Evolutionary conservation across 2,797 vertebrate genomes (phyloP).

Genomic region (Triplophysa yarkandensis): DNA sequence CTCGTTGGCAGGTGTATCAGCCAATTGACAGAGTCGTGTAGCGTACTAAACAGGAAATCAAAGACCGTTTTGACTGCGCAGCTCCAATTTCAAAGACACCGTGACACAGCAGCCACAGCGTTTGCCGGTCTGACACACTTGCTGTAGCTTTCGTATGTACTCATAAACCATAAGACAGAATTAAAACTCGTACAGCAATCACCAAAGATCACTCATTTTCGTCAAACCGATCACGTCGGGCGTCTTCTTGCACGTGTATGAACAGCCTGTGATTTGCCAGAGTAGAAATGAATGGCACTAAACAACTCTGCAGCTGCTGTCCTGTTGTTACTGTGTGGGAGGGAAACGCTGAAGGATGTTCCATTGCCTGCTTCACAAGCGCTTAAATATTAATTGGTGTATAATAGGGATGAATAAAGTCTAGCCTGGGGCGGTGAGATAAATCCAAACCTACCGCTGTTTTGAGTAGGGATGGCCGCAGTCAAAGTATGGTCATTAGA

Average conservation of each 20-base stretch:
- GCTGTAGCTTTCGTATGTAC: slow-evolving; percentile 63
- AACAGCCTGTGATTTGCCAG: slow-evolving; percentile 33
- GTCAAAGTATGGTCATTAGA: slow-evolving; percentile 38
- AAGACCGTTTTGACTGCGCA: slow-evolving; percentile 60
- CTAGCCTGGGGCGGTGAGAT: slow-evolving; percentile 52
- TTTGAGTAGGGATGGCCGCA: slow-evolving; percentile 21
- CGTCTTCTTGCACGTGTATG: not conserved
- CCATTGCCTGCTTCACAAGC: slow-evolving; percentile 47
- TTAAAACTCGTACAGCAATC: slow-evolving; percentile 46
- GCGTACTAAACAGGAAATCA: slow-evolving; percentile 54
- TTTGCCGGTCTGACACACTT: slow-evolving; percentile 68
- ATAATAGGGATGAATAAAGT: slow-evolving; percentile 54
- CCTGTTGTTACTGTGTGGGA: slow-evolving; percentile 47
- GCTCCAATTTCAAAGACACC: slow-evolving; percentile 57
- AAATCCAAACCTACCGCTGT: slow-evolving; percentile 51
- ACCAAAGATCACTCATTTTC: slow-evolving; percentile 10
- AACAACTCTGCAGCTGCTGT: slow-evolving; percentile 33
- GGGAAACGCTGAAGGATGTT: slow-evolving; percentile 41
- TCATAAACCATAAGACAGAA: slow-evolving; percentile 26
- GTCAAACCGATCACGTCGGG: slow-evolving; percentile 40
- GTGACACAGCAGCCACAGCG: slow-evolving; percentile 67
- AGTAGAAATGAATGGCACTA: slow-evolving; percentile 16
- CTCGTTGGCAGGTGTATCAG: slow-evolving; percentile 6
- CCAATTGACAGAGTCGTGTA: not conserved
- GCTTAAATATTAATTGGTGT: slow-evolving; percentile 55